Conservation (phyloP, 1,140 invertebrate genomes). For the Tetramorium simillimum region DNA sequence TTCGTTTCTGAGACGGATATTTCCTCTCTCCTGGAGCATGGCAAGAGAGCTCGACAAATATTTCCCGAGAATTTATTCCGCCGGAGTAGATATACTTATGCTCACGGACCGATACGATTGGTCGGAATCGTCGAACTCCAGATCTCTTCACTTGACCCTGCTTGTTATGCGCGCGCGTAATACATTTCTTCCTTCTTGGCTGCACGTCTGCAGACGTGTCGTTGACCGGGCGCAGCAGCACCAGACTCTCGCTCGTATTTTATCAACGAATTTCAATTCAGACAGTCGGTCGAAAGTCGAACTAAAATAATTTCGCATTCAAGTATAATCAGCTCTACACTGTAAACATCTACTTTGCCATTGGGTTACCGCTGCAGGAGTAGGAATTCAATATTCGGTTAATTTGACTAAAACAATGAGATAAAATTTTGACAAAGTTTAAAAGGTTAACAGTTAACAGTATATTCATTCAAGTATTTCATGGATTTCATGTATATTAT, state of each 20-base stretch:
- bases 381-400: too few relatives aligned
- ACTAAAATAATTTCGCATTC: neutral
- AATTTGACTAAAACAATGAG: too few relatives aligned
- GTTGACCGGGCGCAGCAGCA: slow-evolving; percentile 38
- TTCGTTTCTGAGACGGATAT: slow-evolving; percentile 57
- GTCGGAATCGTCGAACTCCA: slow-evolving; percentile 60
- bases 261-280: neutral
- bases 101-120: slow-evolving; percentile 47
- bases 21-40: neutral
- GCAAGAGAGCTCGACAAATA: slow-evolving; percentile 62
- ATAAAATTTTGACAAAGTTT: too few relatives aligned
- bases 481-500: neutral
- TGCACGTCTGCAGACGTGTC: slow-evolving; percentile 23
- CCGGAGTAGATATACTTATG: slow-evolving; percentile 49
- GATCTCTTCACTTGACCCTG: slow-evolving; percentile 49
- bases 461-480: too few relatives aligned
- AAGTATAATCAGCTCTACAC: too few relatives aligned
- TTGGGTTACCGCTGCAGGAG: too few relatives aligned
- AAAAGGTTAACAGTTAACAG: too few relatives aligned
- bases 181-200: slow-evolving; percentile 44
- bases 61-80: slow-evolving; percentile 69
- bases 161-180: slow-evolving; percentile 34
- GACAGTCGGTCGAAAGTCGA: neutral
- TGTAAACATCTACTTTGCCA: too few relatives aligned
- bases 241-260: slow-evolving; percentile 18